These are phyloP conservation scores for Scartelaos histophorus DNA, from an alignment of 2,113 vertebrate species.

Conservation along the genomic window DNA sequence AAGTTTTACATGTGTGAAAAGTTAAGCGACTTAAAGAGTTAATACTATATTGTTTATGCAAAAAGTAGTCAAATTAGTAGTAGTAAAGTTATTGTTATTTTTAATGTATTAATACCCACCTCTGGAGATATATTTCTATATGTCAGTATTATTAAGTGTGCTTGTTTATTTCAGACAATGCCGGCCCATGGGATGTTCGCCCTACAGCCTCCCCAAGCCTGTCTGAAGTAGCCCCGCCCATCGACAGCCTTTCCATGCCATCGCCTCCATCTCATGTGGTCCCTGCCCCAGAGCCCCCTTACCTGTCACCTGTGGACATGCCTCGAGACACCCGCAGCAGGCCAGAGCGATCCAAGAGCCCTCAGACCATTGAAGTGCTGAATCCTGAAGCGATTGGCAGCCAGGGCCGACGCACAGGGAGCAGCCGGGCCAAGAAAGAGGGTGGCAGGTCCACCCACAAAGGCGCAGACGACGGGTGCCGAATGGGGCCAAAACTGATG, in stretches of 20 bases:
- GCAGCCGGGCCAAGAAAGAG: conserved; percentile 78
- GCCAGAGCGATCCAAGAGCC: conserved; percentile 84
- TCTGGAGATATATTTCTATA: not conserved
- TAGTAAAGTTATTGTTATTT: not conserved
- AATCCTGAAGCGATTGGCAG: conserved; percentile 72
- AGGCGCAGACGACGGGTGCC: conserved; percentile 66
- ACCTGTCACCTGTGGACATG: conserved; percentile 84
- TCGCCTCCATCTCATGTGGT: conserved; percentile 91
- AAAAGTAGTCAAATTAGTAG: not conserved
- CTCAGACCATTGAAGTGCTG: conserved; percentile 81
- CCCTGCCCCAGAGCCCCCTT: conserved; percentile 88
- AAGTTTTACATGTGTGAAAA: too few relatives aligned
- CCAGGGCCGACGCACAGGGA: conserved; percentile 78
- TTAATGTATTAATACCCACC: not conserved
- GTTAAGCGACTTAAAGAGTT: too few relatives aligned
- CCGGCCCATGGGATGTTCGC: conserved; percentile 89
- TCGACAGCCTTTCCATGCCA: conserved; percentile 86
- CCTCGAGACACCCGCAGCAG: conserved; percentile 79
- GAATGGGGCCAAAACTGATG: conserved; percentile 73
- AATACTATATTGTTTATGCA: not conserved
- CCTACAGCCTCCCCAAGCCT: conserved; percentile 94
- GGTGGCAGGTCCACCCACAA: conserved; percentile 84
- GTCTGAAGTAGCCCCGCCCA: conserved; percentile 93
- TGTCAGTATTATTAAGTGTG: not conserved
- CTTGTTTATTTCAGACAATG: conserved; percentile 84